Conservation (phyloP, 2,888 invertebrate genomes). For the Amblyjoppa proteus region DNA sequence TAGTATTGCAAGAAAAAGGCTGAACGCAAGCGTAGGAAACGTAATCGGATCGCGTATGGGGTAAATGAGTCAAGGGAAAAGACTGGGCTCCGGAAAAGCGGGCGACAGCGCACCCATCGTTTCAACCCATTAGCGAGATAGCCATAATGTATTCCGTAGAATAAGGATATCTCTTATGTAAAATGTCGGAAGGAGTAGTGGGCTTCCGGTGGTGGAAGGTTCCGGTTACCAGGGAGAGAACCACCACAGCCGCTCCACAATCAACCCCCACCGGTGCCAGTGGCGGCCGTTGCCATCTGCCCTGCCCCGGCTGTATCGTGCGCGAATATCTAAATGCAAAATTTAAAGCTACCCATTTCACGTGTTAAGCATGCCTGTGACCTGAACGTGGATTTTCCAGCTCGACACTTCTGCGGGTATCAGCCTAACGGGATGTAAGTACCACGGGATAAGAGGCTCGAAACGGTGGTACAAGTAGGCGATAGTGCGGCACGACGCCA, state of each 20-base stretch:
- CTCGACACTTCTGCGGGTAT: constrained; percentile 1
- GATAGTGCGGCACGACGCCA: background rate
- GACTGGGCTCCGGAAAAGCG: constrained; percentile 17
- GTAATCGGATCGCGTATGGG: constrained; percentile 10
- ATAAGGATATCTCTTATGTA: constrained; percentile 74
- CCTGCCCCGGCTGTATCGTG: constrained; percentile 49
- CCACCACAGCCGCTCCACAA: constrained; percentile 38
- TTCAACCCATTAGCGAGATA: constrained; percentile 73
- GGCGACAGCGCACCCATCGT: constrained; percentile 49
- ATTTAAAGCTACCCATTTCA: constrained; percentile 74
- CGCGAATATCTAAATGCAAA: constrained; percentile 71
- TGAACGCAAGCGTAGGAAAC: constrained; percentile 16
- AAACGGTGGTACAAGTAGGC: constrained; percentile 9
- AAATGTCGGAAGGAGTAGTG: constrained; percentile 67
- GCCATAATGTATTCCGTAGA: constrained; percentile 75
- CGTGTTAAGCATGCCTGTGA: constrained; percentile 22
- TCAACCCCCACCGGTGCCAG: constrained; percentile 34
- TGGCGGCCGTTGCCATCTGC: constrained; percentile 57
- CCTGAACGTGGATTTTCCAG: constrained; percentile 11
- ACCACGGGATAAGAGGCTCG: constrained; percentile 8
- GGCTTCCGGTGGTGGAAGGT: constrained; percentile 58
- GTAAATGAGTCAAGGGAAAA: constrained; percentile 49
- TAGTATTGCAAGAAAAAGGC: constrained; percentile 21
- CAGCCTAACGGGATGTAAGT: constrained; percentile 10
- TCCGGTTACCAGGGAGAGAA: constrained; percentile 40